Evolutionary conservation across 2,797 vertebrate species (phyloP), one percentile per base, ranked within the genome.

Genomic region (Takifugu rubripes): DNA sequence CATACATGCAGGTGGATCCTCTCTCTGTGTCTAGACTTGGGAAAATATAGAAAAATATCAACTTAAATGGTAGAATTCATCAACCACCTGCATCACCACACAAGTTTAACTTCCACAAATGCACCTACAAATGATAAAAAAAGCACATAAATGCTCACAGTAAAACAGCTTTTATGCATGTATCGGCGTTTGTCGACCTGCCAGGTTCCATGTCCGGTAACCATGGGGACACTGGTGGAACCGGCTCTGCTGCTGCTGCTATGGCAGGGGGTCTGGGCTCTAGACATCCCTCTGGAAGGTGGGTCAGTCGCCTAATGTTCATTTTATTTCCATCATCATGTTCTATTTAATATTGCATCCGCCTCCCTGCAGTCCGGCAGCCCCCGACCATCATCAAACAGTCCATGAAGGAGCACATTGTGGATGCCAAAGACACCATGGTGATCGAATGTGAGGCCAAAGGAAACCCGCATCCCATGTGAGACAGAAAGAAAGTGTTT

Each of bases 341-440:
- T 52, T 27, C 2, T 40, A 11, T 14, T 40, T 14, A 40, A 52
- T 17, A 33, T 5, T 36, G 36, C 10, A 12, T 14, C 36, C 14
- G 25, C 69, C 40, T n/a, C 7, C 24, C 57, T 77, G 50, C 91
- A 99, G 97, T 97, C 87, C 87, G 91, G 66, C 97, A 99, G 83
- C 97, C 96, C 14, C 97, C 97, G 10, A 96, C 95, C 14, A 99
- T 99, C 85, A 93, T 90, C 78, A 97, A 95, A 74, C 94, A 98
- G 89, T 98, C 96, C 0, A 78, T 93, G 84, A 96, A 94, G 87
- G 93, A 99, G 52, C 94, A 98, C 68, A 94, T 99, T 26, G 96
- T 97, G 50, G 96, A 99, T 75, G 94, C 96, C 14, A 93, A 93
- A 36, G 94, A 97, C n/a, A 95, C 94, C 65, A 97, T 99, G 82